Percentiles rank a stretch among this genome's conserved stretches.
phyloP scores from a whole-genome alignment of 2,113 vertebrate species.

The Casuarius casuarius region DNA sequence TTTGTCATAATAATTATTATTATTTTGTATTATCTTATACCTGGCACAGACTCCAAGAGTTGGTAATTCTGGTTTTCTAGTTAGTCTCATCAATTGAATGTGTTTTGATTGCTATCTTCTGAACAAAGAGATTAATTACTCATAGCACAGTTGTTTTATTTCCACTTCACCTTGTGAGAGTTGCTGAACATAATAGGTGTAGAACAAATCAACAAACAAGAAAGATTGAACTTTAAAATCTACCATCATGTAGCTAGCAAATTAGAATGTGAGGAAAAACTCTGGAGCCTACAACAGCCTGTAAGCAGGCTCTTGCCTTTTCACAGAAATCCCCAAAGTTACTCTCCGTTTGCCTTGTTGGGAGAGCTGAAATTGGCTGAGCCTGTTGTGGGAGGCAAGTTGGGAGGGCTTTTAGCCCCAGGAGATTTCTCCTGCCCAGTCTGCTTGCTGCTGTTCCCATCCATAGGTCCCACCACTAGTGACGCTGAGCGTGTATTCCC shows the following conservation, averaged over 20 bases:
- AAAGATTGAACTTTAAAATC: background rate
- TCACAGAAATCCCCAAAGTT: background rate
- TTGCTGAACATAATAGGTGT: background rate
- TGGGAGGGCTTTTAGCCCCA: background rate
- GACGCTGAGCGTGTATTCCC: rapidly evolving
- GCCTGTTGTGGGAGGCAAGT: background rate
- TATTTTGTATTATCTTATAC: background rate
- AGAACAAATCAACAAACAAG: background rate
- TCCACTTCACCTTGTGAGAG: background rate
- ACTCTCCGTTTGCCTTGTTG: background rate
- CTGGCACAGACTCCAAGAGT: background rate
- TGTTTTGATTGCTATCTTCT: constrained; percentile 11
- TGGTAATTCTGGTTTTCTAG: background rate
- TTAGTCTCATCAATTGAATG: background rate
- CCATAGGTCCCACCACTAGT: rapidly evolving
- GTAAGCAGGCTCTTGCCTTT: background rate
- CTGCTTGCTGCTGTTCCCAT: background rate
- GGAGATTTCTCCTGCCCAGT: background rate
- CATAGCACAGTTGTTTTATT: background rate
- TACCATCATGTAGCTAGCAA: background rate
- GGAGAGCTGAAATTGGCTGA: background rate
- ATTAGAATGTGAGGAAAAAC: background rate
- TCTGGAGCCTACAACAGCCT: background rate
- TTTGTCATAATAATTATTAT: background rate
- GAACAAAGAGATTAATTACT: constrained; percentile 29